Evolutionary conservation across 2,888 invertebrate genomes (phyloP).

Genomic region (Hermodice carunculata): DNA sequence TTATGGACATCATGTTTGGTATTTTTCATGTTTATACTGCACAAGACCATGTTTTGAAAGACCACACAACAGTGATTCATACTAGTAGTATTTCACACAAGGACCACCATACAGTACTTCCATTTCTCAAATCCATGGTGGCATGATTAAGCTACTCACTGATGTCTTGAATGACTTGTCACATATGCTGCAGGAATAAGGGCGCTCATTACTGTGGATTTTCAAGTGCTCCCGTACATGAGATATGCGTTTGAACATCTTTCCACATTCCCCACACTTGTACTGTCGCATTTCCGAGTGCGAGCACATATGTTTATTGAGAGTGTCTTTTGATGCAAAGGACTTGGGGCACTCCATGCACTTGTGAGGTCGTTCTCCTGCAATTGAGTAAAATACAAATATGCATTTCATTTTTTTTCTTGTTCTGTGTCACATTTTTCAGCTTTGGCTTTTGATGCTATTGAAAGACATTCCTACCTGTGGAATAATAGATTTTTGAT

Average conservation of each 20-base stretch:
- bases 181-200: conserved; percentile 60
- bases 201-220: conserved; percentile 59
- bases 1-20: too few species aligned
- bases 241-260: conserved; percentile 65
- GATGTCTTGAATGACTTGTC: conserved; percentile 63
- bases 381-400: too few species aligned
- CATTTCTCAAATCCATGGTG: neutral
- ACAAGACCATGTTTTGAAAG: too few species aligned
- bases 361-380: conserved; percentile 60
- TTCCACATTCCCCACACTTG: conserved; percentile 68
- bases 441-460: too few species aligned
- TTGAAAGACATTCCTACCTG: too few species aligned
- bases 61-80: too few species aligned
- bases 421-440: too few species aligned
- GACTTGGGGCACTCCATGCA: conserved; percentile 59
- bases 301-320: conserved; percentile 60
- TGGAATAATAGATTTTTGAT: too few species aligned
- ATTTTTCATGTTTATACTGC: too few species aligned
- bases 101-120: neutral
- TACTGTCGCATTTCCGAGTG: conserved; percentile 62
- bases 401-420: too few species aligned
- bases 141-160: conserved; percentile 47
- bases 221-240: conserved; percentile 66
- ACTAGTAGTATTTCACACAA: too few species aligned
- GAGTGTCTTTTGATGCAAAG: conserved; percentile 60